Conservation (phyloP, 2,888 invertebrate genomes). For the Nemotelus pantherinus region DNA sequence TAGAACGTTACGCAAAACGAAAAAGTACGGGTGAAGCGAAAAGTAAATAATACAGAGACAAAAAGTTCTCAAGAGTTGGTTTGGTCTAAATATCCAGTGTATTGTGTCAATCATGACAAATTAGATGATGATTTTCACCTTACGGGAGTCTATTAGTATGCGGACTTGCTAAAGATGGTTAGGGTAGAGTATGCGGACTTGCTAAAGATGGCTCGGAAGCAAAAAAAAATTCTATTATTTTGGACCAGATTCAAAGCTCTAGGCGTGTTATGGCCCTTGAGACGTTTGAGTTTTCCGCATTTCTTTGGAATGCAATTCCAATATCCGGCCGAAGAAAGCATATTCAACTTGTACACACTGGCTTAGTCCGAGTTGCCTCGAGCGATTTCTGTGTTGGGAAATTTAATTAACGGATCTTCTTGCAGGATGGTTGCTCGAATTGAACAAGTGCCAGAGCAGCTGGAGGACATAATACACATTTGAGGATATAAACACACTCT, state of each 20-base stretch:
- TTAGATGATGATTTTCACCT: slow-evolving; percentile 34
- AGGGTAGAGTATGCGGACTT: not conserved
- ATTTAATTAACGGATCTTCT: not conserved
- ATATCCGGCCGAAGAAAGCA: too few species aligned
- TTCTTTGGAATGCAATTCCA: too few species aligned
- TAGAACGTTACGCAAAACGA: not conserved
- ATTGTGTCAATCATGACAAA: slow-evolving; percentile 25
- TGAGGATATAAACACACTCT: too few species aligned
- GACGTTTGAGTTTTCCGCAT: too few species aligned
- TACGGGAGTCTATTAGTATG: not conserved
- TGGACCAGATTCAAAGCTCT: too few species aligned
- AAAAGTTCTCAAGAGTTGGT: not conserved
- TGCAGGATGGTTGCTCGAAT: not conserved
- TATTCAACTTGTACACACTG: too few species aligned
- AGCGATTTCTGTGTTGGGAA: not conserved
- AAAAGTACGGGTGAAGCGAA: not conserved
- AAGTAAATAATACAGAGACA: not conserved
- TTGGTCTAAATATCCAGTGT: not conserved
- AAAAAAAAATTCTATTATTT: too few species aligned
- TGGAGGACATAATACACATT: too few species aligned
- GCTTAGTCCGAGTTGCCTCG: too few species aligned
- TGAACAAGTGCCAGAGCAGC: not conserved
- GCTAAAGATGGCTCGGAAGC: too few species aligned
- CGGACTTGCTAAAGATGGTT: not conserved
- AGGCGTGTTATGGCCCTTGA: too few species aligned